Percentiles rank a stretch among this genome's conserved stretches.
Evolutionary conservation across 1,140 invertebrate species (phyloP).

Genomic region (Sesamia nonagrioides): DNA sequence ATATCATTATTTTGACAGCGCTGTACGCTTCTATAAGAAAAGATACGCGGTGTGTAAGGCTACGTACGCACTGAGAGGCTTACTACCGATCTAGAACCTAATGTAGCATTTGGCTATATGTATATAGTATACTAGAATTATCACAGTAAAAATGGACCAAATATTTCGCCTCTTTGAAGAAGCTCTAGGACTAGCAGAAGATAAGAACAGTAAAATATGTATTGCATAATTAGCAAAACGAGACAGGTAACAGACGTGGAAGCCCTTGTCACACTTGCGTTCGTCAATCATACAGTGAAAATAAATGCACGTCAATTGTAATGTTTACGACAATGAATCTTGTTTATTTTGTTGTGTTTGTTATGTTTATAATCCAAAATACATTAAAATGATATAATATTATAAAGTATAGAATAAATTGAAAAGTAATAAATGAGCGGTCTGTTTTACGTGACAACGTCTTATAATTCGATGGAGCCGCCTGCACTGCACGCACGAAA

Average conservation of each 20-base stretch:
- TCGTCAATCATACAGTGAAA: not conserved
- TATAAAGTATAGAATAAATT: no score
- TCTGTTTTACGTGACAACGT: no score
- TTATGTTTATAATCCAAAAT: no score
- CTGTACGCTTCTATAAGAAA: not conserved
- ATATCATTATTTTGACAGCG: conserved; percentile 10
- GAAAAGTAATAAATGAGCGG: no score
- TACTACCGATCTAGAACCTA: not conserved
- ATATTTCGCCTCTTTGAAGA: no score
- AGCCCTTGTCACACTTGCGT: not conserved
- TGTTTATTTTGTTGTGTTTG: no score
- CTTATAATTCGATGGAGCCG: no score
- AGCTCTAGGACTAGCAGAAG: not conserved
- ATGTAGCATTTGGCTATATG: not conserved
- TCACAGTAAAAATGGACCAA: no score
- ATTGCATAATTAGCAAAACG: not conserved
- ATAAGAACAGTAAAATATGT: not conserved
- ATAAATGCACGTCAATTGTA: no score
- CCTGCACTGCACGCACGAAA: no score
- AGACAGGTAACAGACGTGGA: not conserved
- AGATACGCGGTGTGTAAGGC: conserved; percentile 29
- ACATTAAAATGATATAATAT: no score
- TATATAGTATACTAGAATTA: not conserved
- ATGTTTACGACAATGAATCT: no score
- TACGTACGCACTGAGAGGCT: conserved; percentile 34